Percentiles rank a stretch among this genome's conserved stretches.
Evolutionary conservation across 2,888 invertebrate genomes (phyloP).

Genomic region (Lacanobia wlatinum): DNA sequence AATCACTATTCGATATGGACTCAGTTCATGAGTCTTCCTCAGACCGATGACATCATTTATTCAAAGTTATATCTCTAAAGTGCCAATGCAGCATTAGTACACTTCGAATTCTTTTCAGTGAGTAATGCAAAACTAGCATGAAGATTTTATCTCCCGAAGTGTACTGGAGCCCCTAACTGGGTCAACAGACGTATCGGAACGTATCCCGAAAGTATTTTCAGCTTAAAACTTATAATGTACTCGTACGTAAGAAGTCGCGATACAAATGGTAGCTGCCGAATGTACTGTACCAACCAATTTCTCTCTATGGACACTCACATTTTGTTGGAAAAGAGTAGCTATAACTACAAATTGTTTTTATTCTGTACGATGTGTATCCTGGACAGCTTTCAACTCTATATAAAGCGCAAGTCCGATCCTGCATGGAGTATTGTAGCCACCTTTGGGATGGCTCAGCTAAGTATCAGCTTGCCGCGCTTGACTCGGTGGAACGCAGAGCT

Average conservation of each 20-base stretch:
- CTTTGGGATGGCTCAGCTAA: no score
- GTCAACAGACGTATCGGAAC: conserved; percentile 50
- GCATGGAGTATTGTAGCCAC: no score
- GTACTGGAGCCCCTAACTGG: conserved; percentile 41
- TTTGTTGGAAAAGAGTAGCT: conserved; percentile 1
- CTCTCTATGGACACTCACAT: conserved; percentile 22
- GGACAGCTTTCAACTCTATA: no score
- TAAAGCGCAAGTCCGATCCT: no score
- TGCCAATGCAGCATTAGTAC: conserved; percentile 22
- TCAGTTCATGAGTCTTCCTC: background rate
- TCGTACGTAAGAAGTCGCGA: conserved; percentile 23
- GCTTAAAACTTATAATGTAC: conserved; percentile 58
- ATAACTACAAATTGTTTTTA: conserved; percentile 17
- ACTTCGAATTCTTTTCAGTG: conserved; percentile 37
- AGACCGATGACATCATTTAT: background rate
- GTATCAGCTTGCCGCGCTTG: no score
- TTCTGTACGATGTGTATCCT: no score
- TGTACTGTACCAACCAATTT: conserved; percentile 40
- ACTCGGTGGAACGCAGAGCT: no score
- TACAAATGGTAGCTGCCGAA: conserved; percentile 39
- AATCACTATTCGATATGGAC: background rate
- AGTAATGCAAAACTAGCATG: conserved; percentile 42
- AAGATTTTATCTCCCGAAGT: conserved; percentile 53
- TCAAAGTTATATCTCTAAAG: conserved; percentile 8
- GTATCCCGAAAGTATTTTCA: conserved; percentile 54